These are phyloP conservation scores for Chaitophorus viminalis DNA, from an alignment of 2,888 invertebrate genomes.

Conservation along the genomic window DNA sequence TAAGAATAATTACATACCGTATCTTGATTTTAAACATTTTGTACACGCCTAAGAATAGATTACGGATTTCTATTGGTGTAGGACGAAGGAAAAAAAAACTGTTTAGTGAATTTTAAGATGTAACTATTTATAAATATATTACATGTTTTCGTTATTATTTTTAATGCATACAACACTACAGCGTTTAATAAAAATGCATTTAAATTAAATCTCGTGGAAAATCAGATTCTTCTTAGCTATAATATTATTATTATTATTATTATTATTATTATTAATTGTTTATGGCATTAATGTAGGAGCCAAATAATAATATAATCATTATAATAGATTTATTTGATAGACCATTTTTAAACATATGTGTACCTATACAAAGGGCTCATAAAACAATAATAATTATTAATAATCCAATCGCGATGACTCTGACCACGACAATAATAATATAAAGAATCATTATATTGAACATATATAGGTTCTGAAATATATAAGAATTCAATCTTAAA, in stretches of 20 bases:
- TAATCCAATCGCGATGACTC: background rate
- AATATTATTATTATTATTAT: background rate
- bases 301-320: background rate
- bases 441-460: background rate
- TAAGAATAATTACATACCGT: conserved; percentile 50
- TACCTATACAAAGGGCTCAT: background rate
- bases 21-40: conserved; percentile 46
- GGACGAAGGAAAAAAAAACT: background rate
- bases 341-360: background rate
- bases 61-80: conserved; percentile 9
- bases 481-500: background rate
- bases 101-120: background rate
- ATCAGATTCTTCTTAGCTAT: background rate
- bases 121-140: conserved; percentile 20
- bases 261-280: background rate
- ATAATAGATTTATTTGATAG: background rate
- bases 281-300: background rate
- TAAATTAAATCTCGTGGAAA: conserved; percentile 14
- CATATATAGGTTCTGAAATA: background rate
- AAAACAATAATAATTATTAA: background rate
- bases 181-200: background rate
- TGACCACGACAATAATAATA: background rate
- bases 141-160: conserved; percentile 15
- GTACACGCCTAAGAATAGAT: conserved; percentile 22
- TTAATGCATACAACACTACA: background rate